These are phyloP conservation scores for Serrognathus titanus DNA, from an alignment of 2,888 invertebrate genomes.

Conservation along the genomic window DNA sequence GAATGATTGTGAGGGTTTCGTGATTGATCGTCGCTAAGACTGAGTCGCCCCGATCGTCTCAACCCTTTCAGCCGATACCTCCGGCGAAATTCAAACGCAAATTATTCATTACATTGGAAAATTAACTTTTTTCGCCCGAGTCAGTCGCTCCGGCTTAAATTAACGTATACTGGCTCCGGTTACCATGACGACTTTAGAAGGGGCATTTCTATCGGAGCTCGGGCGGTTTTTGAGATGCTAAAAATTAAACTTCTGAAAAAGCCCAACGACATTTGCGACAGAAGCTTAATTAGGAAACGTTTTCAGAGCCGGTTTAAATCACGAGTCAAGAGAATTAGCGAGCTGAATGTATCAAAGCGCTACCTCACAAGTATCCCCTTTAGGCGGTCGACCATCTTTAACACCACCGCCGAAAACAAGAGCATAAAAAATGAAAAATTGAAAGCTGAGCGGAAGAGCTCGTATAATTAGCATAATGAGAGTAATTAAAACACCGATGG, in stretches of 20 bases:
- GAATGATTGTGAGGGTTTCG: slow-evolving; percentile 2
- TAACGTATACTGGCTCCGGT: slow-evolving; percentile 31
- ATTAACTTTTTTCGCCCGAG: slow-evolving; percentile 43
- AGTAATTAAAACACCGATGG: slow-evolving; percentile 35
- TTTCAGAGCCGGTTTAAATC: slow-evolving; percentile 48
- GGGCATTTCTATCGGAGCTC: slow-evolving; percentile 34
- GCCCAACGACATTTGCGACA: slow-evolving; percentile 51
- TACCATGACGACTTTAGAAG: slow-evolving; percentile 34
- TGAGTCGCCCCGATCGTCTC: slow-evolving; percentile 22
- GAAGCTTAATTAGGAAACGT: slow-evolving; percentile 53
- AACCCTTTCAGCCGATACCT: slow-evolving; percentile 37
- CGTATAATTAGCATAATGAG: slow-evolving; percentile 36
- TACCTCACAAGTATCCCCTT: slow-evolving; percentile 6
- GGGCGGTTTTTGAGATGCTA: slow-evolving; percentile 42
- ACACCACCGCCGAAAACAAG: slow-evolving; percentile 3
- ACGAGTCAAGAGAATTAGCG: slow-evolving; percentile 45
- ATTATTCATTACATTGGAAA: slow-evolving; percentile 47
- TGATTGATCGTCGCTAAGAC: slow-evolving; percentile 31
- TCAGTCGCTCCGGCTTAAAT: slow-evolving; percentile 34
- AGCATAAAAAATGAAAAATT: slow-evolving; percentile 30
- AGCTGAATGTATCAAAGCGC: slow-evolving; percentile 32
- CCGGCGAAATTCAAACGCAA: slow-evolving; percentile 37
- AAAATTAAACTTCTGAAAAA: slow-evolving; percentile 51
- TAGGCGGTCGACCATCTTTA: background rate
- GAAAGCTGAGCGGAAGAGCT: slow-evolving; percentile 25